A percentile compares a stretch with the other conserved stretches of the same genome.
These are phyloP conservation scores for Cerceris rybyensis DNA, from an alignment of 2,888 invertebrate species.

Conservation along the genomic window DNA sequence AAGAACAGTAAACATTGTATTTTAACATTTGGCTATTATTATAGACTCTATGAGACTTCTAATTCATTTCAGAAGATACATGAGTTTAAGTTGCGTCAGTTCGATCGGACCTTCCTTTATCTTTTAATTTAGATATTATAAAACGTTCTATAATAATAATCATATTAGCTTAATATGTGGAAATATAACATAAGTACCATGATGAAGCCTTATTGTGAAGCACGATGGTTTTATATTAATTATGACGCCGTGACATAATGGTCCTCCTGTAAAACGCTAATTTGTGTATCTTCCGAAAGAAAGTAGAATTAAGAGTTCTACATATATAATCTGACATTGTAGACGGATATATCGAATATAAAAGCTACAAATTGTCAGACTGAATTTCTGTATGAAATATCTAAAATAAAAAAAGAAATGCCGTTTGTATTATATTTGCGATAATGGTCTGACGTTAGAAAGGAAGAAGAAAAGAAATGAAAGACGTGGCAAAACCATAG, in stretches of 20 bases:
- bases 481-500: constrained; percentile 36
- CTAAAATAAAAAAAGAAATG: constrained; percentile 60
- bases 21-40: constrained; percentile 50
- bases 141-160: constrained; percentile 37
- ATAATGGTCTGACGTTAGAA: constrained; percentile 8
- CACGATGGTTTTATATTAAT: constrained; percentile 36
- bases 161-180: constrained; percentile 41
- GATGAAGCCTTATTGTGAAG: background rate
- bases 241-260: constrained; percentile 31
- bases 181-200: constrained; percentile 35
- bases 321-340: constrained; percentile 36
- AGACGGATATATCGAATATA: constrained; percentile 28
- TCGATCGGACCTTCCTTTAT: constrained; percentile 22
- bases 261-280: constrained; percentile 22
- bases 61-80: constrained; percentile 38
- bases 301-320: constrained; percentile 13
- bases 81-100: constrained; percentile 11
- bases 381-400: constrained; percentile 68
- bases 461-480: constrained; percentile 4
- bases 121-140: constrained; percentile 22
- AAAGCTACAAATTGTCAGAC: constrained; percentile 55
- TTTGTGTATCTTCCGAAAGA: constrained; percentile 28
- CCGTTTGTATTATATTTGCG: constrained; percentile 67
- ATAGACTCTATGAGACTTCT: constrained; percentile 18
- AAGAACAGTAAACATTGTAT: constrained; percentile 38